Percentiles rank a stretch among this genome's conserved stretches.
phyloP scores from a whole-genome alignment of 2,113 vertebrate species.

The Datnioides undecimradiatus region DNA sequence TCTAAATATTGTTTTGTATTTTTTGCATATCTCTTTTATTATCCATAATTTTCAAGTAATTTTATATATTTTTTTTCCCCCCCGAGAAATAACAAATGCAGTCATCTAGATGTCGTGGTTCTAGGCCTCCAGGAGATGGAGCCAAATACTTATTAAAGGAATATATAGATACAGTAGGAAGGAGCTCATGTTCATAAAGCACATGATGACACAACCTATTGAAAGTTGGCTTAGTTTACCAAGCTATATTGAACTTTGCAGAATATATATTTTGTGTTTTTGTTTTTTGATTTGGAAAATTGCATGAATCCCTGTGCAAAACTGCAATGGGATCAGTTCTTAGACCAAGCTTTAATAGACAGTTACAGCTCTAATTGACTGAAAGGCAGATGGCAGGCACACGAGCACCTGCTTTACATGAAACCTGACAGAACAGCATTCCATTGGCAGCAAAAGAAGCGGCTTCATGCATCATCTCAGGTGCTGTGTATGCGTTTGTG shows the following conservation, averaged over 20 bases:
- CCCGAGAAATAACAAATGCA: background rate
- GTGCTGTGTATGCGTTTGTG: slow-evolving; percentile 29
- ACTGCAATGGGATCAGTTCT: background rate
- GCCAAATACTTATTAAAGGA: slow-evolving; percentile 60
- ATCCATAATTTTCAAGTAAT: background rate
- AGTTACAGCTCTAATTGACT: background rate
- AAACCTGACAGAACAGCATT: slow-evolving; percentile 39
- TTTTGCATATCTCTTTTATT: background rate
- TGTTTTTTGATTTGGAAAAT: too few relatives aligned
- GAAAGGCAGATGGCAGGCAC: background rate
- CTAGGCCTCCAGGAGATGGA: slow-evolving; percentile 68
- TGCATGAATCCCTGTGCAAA: too few relatives aligned
- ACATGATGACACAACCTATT: background rate
- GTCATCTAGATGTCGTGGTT: background rate
- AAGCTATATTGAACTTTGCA: background rate
- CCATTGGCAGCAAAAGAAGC: slow-evolving; percentile 38
- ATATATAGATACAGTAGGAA: accelerated
- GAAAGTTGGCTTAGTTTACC: background rate
- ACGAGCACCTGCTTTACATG: slow-evolving; percentile 33
- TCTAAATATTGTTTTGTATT: background rate
- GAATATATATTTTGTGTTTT: background rate
- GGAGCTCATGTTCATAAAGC: accelerated
- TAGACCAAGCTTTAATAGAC: background rate
- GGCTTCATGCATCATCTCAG: slow-evolving; percentile 62
- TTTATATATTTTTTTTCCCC: background rate